Conservation (phyloP, 2,888 invertebrate genomes). For the Salpingus planirostris region DNA sequence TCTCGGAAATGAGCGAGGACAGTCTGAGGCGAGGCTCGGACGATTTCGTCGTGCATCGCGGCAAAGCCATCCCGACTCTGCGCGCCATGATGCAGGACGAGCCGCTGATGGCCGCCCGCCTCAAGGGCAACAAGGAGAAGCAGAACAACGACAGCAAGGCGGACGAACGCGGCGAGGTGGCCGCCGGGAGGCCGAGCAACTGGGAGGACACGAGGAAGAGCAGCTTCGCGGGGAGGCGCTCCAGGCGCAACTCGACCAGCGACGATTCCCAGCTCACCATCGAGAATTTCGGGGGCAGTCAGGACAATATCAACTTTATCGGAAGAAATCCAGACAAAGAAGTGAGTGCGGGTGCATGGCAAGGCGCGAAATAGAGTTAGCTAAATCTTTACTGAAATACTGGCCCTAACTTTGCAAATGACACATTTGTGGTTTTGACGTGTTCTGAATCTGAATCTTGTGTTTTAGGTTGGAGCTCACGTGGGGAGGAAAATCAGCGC, state of each 20-base stretch:
- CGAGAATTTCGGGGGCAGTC: conserved; percentile 88
- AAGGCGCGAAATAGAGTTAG: too few species aligned
- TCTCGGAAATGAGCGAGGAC: conserved; percentile 39
- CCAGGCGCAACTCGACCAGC: conserved; percentile 72
- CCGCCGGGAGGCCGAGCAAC: conserved; percentile 80
- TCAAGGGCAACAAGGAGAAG: conserved; percentile 52
- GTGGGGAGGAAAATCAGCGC: conserved; percentile 46
- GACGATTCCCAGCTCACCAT: conserved; percentile 87
- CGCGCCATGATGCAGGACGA: conserved; percentile 54
- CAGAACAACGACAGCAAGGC: conserved; percentile 55
- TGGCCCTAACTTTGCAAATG: too few species aligned
- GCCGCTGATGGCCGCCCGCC: conserved; percentile 46
- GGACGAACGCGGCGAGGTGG: conserved; percentile 56
- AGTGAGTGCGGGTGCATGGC: conserved; percentile 25
- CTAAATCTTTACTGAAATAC: too few species aligned
- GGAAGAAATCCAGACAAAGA: conserved; percentile 79
- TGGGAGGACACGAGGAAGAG: conserved; percentile 67
- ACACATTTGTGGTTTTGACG: not conserved
- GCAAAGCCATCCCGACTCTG: conserved; percentile 68
- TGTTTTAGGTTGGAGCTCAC: conserved; percentile 39
- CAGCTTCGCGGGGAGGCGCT: conserved; percentile 73
- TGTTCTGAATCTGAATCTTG: conserved; percentile 1
- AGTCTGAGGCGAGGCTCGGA: conserved; percentile 47
- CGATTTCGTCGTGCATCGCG: conserved; percentile 74
- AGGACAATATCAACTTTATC: conserved; percentile 79